phyloP scores from a whole-genome alignment of 1,140 invertebrate genomes.

The Heliconius eleuchia region DNA sequence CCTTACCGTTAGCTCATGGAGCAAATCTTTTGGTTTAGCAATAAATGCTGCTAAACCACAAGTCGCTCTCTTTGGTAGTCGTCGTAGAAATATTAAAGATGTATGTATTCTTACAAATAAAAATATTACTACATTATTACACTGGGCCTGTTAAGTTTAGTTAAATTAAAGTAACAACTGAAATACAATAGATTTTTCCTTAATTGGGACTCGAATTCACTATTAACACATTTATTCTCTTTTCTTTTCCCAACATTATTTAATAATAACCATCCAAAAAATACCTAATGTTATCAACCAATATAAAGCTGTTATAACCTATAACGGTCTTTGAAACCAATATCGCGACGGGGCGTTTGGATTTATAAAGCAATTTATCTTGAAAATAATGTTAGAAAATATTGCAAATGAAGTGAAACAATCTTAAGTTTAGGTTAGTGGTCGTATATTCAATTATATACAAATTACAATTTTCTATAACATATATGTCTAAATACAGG shows the following conservation, averaged over 20 bases:
- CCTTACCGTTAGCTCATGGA: too few relatives aligned
- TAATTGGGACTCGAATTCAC: not conserved
- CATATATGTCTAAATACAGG: too few relatives aligned
- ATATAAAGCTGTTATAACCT: not conserved
- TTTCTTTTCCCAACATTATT: not conserved
- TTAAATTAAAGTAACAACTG: too few relatives aligned
- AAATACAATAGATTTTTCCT: not conserved
- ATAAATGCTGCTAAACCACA: too few relatives aligned
- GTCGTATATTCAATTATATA: not conserved
- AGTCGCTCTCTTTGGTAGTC: too few relatives aligned
- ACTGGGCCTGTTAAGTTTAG: too few relatives aligned
- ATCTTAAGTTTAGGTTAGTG: not conserved
- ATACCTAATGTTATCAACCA: not conserved
- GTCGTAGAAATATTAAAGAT: too few relatives aligned
- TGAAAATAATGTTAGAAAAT: not conserved
- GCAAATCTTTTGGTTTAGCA: too few relatives aligned
- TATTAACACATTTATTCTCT: not conserved
- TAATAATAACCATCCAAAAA: not conserved
- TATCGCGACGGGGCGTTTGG: conserved; percentile 11
- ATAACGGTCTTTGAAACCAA: conserved; percentile 2
- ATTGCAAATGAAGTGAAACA: not conserved
- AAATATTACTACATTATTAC: too few relatives aligned
- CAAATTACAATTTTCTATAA: too few relatives aligned
- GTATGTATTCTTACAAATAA: too few relatives aligned
- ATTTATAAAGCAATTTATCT: conserved; percentile 7